Conservation (phyloP, 2,888 invertebrate genomes). For the Cylindroiulus punctatus region DNA sequence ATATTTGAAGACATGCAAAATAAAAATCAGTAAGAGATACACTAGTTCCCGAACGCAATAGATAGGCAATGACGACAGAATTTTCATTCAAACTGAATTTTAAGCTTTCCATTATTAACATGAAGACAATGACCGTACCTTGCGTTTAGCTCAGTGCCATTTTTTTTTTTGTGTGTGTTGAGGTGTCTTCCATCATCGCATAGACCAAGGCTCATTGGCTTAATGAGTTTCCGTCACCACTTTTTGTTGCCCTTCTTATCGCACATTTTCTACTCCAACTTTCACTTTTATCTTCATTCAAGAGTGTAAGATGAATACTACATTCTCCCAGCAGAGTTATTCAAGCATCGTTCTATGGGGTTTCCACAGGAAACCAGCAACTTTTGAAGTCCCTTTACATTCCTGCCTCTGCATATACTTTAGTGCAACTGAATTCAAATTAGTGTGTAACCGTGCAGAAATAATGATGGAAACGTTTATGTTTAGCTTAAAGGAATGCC, state of each 20-base stretch:
- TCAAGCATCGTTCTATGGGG: constrained; percentile 26
- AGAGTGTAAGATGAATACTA: constrained; percentile 48
- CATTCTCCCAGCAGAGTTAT: constrained; percentile 46
- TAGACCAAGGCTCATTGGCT: constrained; percentile 42
- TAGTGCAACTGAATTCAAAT: constrained; percentile 52
- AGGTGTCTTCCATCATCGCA: constrained; percentile 30
- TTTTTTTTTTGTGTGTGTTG: not conserved
- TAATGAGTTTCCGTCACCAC: constrained; percentile 48
- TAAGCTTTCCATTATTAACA: not conserved
- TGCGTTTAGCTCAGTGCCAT: not conserved
- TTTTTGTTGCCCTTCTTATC: constrained; percentile 48
- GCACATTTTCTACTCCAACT: constrained; percentile 48
- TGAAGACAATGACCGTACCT: not conserved
- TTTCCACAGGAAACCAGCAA: constrained; percentile 47
- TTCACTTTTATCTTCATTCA: constrained; percentile 50
- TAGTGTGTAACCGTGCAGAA: constrained; percentile 52
- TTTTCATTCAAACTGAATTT: not conserved
- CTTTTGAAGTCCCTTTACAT: constrained; percentile 24
- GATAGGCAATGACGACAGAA: not conserved
- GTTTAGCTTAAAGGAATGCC: constrained; percentile 51
- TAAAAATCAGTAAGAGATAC: not conserved
- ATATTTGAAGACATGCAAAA: not conserved
- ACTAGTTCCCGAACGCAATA: not conserved
- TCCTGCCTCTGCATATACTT: constrained; percentile 36
- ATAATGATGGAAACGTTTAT: constrained; percentile 52